Conservation (phyloP, 1,140 invertebrate genomes). For the Cotesia glomerata region DNA sequence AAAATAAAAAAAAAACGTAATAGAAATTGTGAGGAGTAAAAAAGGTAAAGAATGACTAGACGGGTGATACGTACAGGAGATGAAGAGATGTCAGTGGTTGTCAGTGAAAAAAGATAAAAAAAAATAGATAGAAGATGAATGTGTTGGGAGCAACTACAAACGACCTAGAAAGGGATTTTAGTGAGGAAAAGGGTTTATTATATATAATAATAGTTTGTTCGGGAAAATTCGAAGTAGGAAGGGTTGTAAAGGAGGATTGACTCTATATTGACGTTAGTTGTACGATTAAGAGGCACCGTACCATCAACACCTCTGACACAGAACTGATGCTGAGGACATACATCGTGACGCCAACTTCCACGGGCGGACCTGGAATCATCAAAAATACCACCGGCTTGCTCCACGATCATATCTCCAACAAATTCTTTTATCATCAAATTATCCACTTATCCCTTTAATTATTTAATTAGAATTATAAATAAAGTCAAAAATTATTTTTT, state of each 20-base stretch:
- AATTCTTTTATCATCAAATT: background rate
- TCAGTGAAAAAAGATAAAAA: background rate
- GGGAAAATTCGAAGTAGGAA: background rate
- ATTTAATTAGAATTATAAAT: background rate
- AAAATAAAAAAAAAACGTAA: background rate
- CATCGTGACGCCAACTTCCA: constrained; percentile 96
- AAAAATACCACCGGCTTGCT: constrained; percentile 60
- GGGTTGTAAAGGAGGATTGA: background rate
- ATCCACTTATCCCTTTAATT: background rate
- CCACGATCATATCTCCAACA: constrained; percentile 46
- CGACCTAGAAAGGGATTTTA: constrained; percentile 17
- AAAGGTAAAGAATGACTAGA: background rate
- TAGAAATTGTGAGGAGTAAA: too few relatives aligned
- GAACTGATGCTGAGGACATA: constrained; percentile 98
- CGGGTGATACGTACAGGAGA: constrained; percentile 24
- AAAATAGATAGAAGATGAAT: constrained; percentile 21
- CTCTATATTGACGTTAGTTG: constrained; percentile 32
- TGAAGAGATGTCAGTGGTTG: constrained; percentile 16
- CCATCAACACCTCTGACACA: constrained; percentile 98
- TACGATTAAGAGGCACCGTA: constrained; percentile 69
- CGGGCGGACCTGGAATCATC: constrained; percentile 88
- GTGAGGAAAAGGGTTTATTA: background rate
- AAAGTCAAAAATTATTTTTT: background rate
- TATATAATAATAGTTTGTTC: background rate
- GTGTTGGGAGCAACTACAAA: constrained; percentile 3